These are phyloP conservation scores for Bombylius discolor DNA, from an alignment of 2,888 invertebrate genomes.

Conservation along the genomic window DNA sequence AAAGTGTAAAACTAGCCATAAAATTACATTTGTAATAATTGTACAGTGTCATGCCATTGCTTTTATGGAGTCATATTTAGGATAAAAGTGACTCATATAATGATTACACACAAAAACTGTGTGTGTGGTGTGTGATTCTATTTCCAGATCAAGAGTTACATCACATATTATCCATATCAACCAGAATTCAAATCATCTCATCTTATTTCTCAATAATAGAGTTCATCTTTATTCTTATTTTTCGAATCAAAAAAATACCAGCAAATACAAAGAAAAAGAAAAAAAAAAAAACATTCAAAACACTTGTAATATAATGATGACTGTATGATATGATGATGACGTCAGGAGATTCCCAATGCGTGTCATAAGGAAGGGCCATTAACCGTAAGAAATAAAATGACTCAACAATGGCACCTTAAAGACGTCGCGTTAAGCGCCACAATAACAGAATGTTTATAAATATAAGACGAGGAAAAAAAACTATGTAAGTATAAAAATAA, in stretches of 20 bases:
- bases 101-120: no score
- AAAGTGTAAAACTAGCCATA: background rate
- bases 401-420: background rate
- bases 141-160: conserved; percentile 1
- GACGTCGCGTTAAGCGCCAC: background rate
- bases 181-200: no score
- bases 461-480: no score
- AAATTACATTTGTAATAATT: no score
- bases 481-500: no score
- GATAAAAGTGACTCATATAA: conserved; percentile 1
- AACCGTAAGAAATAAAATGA: background rate
- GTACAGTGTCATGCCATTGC: no score
- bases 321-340: conserved; percentile 5
- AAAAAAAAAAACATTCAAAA: background rate
- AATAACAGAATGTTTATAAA: background rate
- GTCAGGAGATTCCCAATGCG: conserved; percentile 13
- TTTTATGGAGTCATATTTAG: background rate
- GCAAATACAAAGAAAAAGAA: no score
- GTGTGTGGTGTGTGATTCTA: background rate
- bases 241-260: no score
- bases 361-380: background rate
- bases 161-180: background rate
- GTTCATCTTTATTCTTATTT: no score
- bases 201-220: no score
- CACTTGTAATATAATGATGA: background rate